Evolutionary conservation across 2,797 vertebrate genomes (phyloP).

Genomic region (Buceros bicornis): DNA sequence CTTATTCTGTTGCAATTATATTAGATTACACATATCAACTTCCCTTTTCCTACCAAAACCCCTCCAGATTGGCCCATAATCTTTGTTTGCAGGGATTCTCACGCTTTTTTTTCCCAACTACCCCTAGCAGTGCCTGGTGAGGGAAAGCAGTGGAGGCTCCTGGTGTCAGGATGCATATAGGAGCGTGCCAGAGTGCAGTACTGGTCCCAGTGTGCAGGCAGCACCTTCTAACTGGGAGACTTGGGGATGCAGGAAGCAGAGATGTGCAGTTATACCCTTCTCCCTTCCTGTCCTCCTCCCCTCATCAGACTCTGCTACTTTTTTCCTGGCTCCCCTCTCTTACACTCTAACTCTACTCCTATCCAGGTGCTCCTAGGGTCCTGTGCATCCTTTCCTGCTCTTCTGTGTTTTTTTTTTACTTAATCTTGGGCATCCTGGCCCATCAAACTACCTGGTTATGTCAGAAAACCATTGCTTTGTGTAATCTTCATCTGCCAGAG

Average conservation of each 20-base stretch:
- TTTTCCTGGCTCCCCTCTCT: neutral
- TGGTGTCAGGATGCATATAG: neutral
- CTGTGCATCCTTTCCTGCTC: neutral
- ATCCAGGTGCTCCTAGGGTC: neutral
- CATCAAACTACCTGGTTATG: neutral
- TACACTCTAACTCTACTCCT: rapidly evolving
- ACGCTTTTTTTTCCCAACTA: neutral
- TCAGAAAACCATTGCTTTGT: neutral
- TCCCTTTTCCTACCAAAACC: neutral
- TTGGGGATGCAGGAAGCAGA: neutral
- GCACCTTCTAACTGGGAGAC: neutral
- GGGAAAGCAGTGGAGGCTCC: neutral
- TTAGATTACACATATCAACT: neutral
- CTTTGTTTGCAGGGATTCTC: neutral
- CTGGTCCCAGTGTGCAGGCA: neutral
- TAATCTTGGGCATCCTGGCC: neutral
- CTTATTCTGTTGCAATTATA: neutral
- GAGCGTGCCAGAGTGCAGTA: neutral
- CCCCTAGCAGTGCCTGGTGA: neutral
- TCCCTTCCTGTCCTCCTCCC: neutral
- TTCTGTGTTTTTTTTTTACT: neutral
- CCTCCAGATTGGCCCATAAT: neutral
- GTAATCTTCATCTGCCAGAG: neutral
- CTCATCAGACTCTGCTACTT: neutral
- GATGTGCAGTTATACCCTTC: neutral